Conservation (phyloP, 2,797 vertebrate species). For the Lateolabrax maculatus region DNA sequence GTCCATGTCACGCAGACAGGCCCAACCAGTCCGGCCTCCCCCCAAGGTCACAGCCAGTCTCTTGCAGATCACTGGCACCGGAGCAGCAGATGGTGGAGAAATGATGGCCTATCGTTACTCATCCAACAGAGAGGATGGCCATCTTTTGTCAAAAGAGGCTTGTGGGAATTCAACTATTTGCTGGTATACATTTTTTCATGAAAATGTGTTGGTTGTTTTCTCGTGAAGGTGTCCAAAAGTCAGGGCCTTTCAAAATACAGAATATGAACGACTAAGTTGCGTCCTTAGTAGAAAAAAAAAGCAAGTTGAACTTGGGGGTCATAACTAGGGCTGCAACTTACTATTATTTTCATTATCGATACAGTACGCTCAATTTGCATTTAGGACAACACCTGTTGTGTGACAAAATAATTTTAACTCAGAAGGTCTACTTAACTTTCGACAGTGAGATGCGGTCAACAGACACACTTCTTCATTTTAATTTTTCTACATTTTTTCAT, state of each 20-base stretch:
- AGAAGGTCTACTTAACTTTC: not conserved
- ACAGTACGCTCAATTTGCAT: not conserved
- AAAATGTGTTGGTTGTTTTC: not conserved
- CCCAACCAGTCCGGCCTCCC: constrained; percentile 39
- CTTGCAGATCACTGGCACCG: constrained; percentile 61
- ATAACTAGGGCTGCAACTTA: not conserved
- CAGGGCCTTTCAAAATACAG: not conserved
- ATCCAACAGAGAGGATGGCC: constrained; percentile 59
- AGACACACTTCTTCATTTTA: not conserved
- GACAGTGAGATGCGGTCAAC: not conserved
- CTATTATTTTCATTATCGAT: not conserved
- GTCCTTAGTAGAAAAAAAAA: not conserved
- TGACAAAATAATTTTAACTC: not conserved
- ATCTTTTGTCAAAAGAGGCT: constrained; percentile 35
- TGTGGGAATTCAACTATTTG: constrained; percentile 24
- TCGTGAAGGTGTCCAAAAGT: constrained; percentile 6
- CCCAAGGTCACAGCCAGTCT: constrained; percentile 72
- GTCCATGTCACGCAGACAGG: constrained; percentile 65
- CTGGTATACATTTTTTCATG: not conserved
- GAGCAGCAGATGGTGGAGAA: constrained; percentile 76
- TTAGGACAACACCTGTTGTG: not conserved
- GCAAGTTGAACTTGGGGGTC: not conserved
- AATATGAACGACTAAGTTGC: not conserved
- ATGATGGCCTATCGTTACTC: constrained; percentile 72
- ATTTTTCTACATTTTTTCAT: not conserved